These are phyloP conservation scores for Scaptomyza polygonia DNA, from an alignment of 2,888 invertebrate species.

Conservation along the genomic window DNA sequence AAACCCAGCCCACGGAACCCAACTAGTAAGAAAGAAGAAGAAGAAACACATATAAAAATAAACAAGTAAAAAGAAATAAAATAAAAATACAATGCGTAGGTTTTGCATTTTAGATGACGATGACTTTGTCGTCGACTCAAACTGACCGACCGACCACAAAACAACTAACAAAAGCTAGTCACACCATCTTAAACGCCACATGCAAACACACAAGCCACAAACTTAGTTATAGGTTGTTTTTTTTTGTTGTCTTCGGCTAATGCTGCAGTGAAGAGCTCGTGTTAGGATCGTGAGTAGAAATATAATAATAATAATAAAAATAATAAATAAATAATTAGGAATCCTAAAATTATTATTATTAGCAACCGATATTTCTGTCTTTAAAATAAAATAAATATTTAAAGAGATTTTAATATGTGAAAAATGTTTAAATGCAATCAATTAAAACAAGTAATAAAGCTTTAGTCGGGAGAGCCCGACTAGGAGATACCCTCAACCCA, in stretches of 20 bases:
- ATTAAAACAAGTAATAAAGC: too few relatives aligned
- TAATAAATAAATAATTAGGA: too few relatives aligned
- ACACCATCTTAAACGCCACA: constrained; percentile 14
- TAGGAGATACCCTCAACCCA: too few relatives aligned
- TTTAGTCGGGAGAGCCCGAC: too few relatives aligned
- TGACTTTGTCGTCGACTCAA: constrained; percentile 32
- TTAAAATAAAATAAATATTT: too few relatives aligned
- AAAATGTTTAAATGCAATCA: too few relatives aligned
- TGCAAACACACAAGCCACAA: constrained; percentile 8
- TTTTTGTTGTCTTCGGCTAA: constrained; percentile 11
- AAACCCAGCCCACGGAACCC: constrained; percentile 57
- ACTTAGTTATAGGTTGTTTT: constrained; percentile 19
- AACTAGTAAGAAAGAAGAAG: constrained; percentile 36
- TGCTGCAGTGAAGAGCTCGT: constrained; percentile 30
- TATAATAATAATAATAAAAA: too few relatives aligned
- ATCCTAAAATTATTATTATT: too few relatives aligned
- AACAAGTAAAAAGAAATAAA: constrained; percentile 27
- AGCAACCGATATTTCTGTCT: too few relatives aligned
- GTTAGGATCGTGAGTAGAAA: constrained; percentile 8
- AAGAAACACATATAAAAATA: constrained; percentile 27
- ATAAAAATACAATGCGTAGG: constrained; percentile 60
- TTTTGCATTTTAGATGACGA: constrained; percentile 67
- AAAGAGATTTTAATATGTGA: too few relatives aligned
- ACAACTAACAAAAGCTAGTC: constrained; percentile 42
- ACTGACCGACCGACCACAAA: constrained; percentile 57